Base-by-base conservation (phyloP, 1,140 invertebrate species). In the Hyles euphorbiae region DNA sequence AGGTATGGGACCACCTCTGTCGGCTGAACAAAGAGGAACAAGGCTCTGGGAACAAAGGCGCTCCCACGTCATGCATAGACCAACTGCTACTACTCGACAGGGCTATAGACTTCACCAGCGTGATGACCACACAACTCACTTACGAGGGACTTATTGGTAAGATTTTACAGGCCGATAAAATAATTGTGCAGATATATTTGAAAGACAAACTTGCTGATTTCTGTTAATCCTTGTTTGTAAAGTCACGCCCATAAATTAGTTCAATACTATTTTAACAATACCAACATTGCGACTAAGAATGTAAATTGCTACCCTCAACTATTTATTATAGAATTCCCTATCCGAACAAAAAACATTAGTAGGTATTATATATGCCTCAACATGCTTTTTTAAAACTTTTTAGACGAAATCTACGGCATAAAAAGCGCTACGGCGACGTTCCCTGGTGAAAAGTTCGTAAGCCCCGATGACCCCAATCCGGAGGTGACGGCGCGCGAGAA, bases 101-200 rank as follows among this genome's bases (percentile, higher is more conserved):
- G 40, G 93, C 93, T 53, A 92, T 99, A 10, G 98, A 99, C 91
- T 92, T 98, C 53, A 91, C 99, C 5, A 96, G 96, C 40, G 96
- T 98, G 3, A 88, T 99, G 62, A 93, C 96, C 2, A 98, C 97
- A 0, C 98, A 99, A 75, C 91, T 99, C 11, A 99, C 98, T 0
- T 99, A 99, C 81, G 98, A 99, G 89, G 98, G 98, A 11, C 90
- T 99, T 8, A 97, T 99, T 69, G 98, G 98, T 83, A 60, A 65
- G 59, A 51, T 2, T 44, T 7, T 44, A n/a, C 3, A 40, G 3
- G 49, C 12, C 32, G 33, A 9, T 32, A 34, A 22, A 32, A 7
- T 33, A 34, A 9, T 53, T 53, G 7, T 34, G 3, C 2, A 53
- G 8, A 36, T 10, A 22, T 22, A 22, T 22, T 22, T 22, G 22